These are phyloP conservation scores for Drosophila mulleri DNA, from an alignment of 2,888 invertebrate species.

Conservation along the genomic window DNA sequence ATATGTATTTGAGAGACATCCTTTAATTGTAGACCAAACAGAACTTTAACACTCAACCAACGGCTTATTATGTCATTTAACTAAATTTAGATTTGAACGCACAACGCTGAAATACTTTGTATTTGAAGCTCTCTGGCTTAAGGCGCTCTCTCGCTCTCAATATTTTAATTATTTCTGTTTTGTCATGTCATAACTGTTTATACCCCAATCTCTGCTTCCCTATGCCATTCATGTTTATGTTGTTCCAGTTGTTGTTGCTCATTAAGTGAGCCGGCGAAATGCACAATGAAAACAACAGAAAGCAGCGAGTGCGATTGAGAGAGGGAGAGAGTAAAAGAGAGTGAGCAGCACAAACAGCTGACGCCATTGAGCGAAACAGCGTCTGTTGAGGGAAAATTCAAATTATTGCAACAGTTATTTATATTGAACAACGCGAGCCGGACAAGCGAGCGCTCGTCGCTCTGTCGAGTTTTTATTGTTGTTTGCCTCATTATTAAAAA, in stretches of 20 bases:
- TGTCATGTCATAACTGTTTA: slow-evolving; percentile 15
- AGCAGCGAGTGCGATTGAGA: slow-evolving; percentile 13
- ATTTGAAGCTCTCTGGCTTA: slow-evolving; percentile 22
- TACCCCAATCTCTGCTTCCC: slow-evolving; percentile 20
- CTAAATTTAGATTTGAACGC: slow-evolving; percentile 73
- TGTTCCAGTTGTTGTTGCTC: background rate
- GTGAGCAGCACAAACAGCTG: slow-evolving; percentile 57
- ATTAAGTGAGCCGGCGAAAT: slow-evolving; percentile 67
- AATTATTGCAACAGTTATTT: slow-evolving; percentile 52
- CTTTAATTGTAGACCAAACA: slow-evolving; percentile 37
- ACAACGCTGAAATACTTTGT: slow-evolving; percentile 29
- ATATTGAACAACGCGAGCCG: slow-evolving; percentile 38
- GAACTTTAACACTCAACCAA: slow-evolving; percentile 52
- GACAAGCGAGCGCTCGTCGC: slow-evolving; percentile 20
- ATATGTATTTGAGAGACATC: slow-evolving; percentile 4
- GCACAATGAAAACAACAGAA: slow-evolving; percentile 39
- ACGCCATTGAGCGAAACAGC: slow-evolving; percentile 41
- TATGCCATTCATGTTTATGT: slow-evolving; percentile 30
- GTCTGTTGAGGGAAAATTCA: slow-evolving; percentile 38
- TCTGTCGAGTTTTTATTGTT: slow-evolving; percentile 19
- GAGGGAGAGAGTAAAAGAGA: slow-evolving; percentile 2
- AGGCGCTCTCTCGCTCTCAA: slow-evolving; percentile 18
- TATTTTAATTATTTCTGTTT: slow-evolving; percentile 33
- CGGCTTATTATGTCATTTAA: slow-evolving; percentile 72
- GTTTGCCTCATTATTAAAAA: slow-evolving; percentile 26